Base-by-base conservation (phyloP, 1,140 invertebrate genomes). In the Bombus pyrosoma region DNA sequence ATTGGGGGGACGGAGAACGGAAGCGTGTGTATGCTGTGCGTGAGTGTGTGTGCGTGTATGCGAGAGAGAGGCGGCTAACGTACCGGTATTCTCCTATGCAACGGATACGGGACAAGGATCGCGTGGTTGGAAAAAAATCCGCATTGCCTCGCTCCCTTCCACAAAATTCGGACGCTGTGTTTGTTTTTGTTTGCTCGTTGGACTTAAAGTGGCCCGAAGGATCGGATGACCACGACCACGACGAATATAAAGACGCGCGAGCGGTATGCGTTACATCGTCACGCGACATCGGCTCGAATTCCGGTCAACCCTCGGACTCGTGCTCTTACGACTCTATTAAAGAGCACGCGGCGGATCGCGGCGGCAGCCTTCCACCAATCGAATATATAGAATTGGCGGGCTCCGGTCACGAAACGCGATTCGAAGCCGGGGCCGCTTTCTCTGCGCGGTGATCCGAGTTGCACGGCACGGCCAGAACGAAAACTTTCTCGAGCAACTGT, bases 401-500 rank as follows among this genome's bases (percentile, higher is more conserved):
- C 1, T 22, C 22, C 18, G 47, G 47, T 8, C 18, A 22, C 13
- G 64, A 15, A 15, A 66, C n/a, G 15, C 64, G n/a, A 8, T 32
- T 34, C 37, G 69, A 47, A 73, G 34, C 12, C 53, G 79, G 10
- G 2, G 59, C 10, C 22, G 37, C 78, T 66, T 53, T 74, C 62
- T 81, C 57, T 39, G 3, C 12, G 22, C 5, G 10, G 34, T 12
- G 69, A 6, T 66, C 25, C 32, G 18, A 18, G 71, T 10, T 4
- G 53, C 22, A 2, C 32, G 28, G 41, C 10, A 6, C 1, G 1
- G 3, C 22, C 32, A 39, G 18, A 41, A 62, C 80, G 80, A 32
- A 85, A 93, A 93, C 92, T 94, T 94, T 93, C 90, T 88, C 77
- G 81, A n/a, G 74, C 59, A 94, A 93, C 94, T 95, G 94, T 95